phyloP scores from a whole-genome alignment of 2,113 vertebrate species.

The Bombycilla garrulus region DNA sequence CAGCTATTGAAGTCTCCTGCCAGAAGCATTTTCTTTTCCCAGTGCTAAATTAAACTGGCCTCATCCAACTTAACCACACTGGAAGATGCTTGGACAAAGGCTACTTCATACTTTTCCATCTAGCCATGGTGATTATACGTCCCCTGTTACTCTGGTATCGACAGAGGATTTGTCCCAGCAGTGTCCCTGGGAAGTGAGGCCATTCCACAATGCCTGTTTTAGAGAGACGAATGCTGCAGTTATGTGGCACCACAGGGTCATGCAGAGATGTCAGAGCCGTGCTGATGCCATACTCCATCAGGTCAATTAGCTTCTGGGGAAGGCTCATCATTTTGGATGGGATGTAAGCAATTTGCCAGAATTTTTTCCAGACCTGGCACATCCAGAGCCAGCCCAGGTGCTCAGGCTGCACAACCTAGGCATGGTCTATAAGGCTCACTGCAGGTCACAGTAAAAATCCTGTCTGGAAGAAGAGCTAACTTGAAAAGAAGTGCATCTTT shows the following conservation, averaged over 20 bases:
- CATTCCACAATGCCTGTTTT: neutral
- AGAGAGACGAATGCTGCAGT: neutral
- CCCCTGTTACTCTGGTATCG: neutral
- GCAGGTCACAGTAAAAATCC: neutral
- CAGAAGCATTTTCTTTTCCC: slow-evolving; percentile 42
- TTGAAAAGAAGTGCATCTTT: neutral
- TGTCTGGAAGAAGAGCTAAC: neutral
- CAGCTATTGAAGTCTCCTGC: slow-evolving; percentile 38
- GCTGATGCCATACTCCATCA: neutral
- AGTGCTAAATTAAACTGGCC: slow-evolving; percentile 35
- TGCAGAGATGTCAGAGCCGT: neutral
- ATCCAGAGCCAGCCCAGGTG: neutral
- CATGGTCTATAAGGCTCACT: neutral
- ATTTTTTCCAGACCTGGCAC: neutral
- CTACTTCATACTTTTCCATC: slow-evolving; percentile 32
- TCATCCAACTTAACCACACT: slow-evolving; percentile 18
- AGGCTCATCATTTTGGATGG: neutral
- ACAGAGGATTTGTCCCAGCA: neutral
- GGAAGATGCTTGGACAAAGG: slow-evolving; percentile 48
- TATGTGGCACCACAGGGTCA: neutral
- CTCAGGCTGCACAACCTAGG: neutral
- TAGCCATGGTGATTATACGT: neutral
- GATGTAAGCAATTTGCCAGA: neutral
- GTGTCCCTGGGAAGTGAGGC: neutral
- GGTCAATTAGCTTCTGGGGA: neutral